Percentiles rank a stretch among this genome's conserved stretches.
Conservation (phyloP, 2,113 vertebrate genomes). For the Odontesthes bonariensis region DNA sequence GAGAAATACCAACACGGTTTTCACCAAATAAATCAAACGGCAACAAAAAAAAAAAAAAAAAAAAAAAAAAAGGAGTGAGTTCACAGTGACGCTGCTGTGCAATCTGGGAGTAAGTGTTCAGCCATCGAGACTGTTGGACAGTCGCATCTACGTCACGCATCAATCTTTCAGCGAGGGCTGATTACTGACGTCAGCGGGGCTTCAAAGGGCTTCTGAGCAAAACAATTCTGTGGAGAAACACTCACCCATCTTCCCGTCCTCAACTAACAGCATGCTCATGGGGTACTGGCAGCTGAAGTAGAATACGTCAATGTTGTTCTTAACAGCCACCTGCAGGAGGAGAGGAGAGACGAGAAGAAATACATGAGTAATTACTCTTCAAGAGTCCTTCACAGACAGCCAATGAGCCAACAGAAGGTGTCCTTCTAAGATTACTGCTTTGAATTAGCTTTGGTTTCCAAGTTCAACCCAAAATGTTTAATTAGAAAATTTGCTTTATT, state of each 20-base stretch:
- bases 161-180: slow-evolving; percentile 3
- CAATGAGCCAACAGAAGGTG: not conserved
- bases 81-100: not conserved
- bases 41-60: slow-evolving; percentile 15
- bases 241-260: slow-evolving; percentile 99
- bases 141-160: slow-evolving; percentile 17
- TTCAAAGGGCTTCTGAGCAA: slow-evolving; percentile 21
- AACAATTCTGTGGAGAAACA: slow-evolving; percentile 46
- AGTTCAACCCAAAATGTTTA: slow-evolving; percentile 5
- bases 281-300: slow-evolving; percentile 99
- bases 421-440: not conserved
- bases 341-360: slow-evolving; percentile 37
- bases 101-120: slow-evolving; percentile 16
- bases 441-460: not conserved
- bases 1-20: slow-evolving; percentile 29
- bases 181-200: slow-evolving; percentile 41
- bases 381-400: slow-evolving; percentile 45
- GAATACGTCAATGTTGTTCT: slow-evolving; percentile 99
- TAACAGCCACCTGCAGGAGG: slow-evolving; percentile 91
- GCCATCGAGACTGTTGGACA: not conserved
- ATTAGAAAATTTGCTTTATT: not conserved
- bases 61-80: not conserved
- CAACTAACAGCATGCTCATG: slow-evolving; percentile 94
- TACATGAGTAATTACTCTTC: slow-evolving; percentile 56
- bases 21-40: slow-evolving; percentile 36